Evolutionary conservation across 1,140 invertebrate genomes (phyloP).

Genomic region (Paraescarpia echinospica): DNA sequence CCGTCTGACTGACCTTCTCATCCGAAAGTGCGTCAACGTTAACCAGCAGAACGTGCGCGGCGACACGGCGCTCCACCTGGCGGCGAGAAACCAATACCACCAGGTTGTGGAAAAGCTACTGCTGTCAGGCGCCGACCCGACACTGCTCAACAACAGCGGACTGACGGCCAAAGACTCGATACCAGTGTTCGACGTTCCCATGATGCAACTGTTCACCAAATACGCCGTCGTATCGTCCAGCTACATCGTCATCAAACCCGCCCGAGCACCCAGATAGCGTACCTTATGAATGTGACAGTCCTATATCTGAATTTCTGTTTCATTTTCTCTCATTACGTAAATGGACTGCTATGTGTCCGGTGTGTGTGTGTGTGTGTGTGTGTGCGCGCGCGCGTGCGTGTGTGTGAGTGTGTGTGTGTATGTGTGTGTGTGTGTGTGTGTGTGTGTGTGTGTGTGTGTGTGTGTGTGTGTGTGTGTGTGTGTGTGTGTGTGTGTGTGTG

Average conservation of each 20-base stretch:
- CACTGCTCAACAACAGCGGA: constrained; percentile 23
- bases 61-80: constrained; percentile 46
- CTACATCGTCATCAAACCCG: background rate
- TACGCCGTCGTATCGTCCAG: background rate
- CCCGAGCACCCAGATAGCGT: background rate
- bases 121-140: constrained; percentile 23
- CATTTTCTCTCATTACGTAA: too few species aligned
- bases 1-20: constrained; percentile 14
- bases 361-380: too few species aligned
- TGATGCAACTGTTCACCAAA: constrained; percentile 11
- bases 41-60: constrained; percentile 39
- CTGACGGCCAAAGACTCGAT: constrained; percentile 20
- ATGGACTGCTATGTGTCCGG: too few species aligned
- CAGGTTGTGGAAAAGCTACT: constrained; percentile 26
- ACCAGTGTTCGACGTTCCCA: constrained; percentile 16
- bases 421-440: too few species aligned
- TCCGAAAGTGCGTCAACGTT: constrained; percentile 34
- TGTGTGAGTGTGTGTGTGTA: too few species aligned
- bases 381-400: too few species aligned
- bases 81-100: constrained; percentile 33
- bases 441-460: too few species aligned
- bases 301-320: too few species aligned
- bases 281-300: too few species aligned
- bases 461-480: too few species aligned
- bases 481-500: too few species aligned